phyloP scores from a whole-genome alignment of 2,888 invertebrate genomes.

The Hetaerina titia region DNA sequence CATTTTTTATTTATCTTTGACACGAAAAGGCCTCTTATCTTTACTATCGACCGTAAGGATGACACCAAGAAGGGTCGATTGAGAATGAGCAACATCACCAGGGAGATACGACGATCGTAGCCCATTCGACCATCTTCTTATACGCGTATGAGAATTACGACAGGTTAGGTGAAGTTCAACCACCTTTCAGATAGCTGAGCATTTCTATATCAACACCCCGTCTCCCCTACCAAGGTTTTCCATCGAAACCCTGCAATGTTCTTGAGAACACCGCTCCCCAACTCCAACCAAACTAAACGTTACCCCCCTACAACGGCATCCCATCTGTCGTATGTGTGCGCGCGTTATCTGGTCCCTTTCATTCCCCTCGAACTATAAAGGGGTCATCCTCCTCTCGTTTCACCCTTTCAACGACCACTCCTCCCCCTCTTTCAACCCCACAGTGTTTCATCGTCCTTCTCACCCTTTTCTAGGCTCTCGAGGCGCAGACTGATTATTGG shows the following conservation, averaged over 20 bases:
- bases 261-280: neutral
- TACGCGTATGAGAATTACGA: neutral
- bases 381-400: neutral
- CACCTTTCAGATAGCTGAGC: neutral
- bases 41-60: neutral
- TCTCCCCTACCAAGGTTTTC: neutral
- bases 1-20: neutral
- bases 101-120: neutral
- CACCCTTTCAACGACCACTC: neutral
- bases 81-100: neutral
- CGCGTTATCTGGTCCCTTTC: conserved; percentile 25
- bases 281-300: neutral
- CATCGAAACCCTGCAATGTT: neutral
- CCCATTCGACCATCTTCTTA: neutral
- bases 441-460: neutral
- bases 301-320: neutral
- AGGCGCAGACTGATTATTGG: neutral
- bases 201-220: neutral
- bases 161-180: neutral
- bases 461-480: neutral
- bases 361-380: neutral
- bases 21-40: neutral
- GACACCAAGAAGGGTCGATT: neutral
- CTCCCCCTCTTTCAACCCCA: neutral
- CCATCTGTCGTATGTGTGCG: neutral